Percentiles rank a stretch among this genome's conserved stretches.
phyloP scores from a whole-genome alignment of 1,140 invertebrate species.

The Trinorchestia longiramus region DNA sequence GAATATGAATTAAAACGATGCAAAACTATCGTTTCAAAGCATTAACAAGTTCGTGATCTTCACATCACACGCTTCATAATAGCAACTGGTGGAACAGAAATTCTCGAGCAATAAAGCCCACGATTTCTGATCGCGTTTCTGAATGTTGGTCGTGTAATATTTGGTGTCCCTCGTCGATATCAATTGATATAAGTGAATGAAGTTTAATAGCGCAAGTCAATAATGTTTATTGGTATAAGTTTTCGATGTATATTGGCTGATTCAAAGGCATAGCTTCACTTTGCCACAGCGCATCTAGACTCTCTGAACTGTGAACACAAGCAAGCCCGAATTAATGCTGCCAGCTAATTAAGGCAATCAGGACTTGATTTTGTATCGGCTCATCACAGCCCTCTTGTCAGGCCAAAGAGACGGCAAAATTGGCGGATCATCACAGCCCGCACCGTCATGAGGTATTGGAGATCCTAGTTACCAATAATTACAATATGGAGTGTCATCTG shows the following conservation, averaged over 20 bases:
- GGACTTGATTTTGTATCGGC: background rate
- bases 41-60: too few relatives aligned
- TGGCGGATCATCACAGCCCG: background rate
- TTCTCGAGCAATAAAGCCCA: too few relatives aligned
- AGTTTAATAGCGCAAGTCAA: background rate
- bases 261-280: background rate
- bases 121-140: too few relatives aligned
- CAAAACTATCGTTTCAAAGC: too few relatives aligned
- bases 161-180: background rate
- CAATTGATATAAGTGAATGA: background rate
- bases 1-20: too few relatives aligned
- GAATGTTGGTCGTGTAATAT: too few relatives aligned
- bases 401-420: background rate
- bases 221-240: background rate
- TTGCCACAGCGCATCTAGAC: too few relatives aligned
- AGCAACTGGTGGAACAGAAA: too few relatives aligned
- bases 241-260: background rate
- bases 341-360: background rate
- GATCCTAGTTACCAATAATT: background rate
- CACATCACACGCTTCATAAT: too few relatives aligned
- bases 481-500: background rate
- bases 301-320: background rate
- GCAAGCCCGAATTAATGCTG: background rate
- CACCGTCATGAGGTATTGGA: background rate
- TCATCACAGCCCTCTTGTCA: background rate